Conservation (phyloP, 2,113 vertebrate genomes). For the Megaceryle torquata region DNA sequence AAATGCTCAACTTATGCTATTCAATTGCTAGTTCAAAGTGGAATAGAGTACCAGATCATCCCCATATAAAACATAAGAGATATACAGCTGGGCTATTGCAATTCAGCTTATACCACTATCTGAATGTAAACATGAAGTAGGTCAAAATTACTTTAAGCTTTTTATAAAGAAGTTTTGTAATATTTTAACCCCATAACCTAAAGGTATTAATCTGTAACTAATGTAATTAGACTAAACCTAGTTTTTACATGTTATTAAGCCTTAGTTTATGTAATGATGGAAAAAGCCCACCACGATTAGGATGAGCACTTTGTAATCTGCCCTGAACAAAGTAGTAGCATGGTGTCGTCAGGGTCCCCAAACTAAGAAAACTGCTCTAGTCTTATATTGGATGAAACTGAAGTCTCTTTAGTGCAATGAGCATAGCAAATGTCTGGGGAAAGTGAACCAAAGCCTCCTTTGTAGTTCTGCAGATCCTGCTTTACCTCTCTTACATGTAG, state of each 20-base stretch:
- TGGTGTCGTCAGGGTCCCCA: neutral
- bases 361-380: neutral
- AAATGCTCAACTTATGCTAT: neutral
- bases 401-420: neutral
- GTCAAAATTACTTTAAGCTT: neutral
- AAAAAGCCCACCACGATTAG: neutral
- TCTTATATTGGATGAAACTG: neutral
- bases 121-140: neutral
- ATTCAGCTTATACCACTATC: neutral
- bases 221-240: neutral
- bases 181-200: neutral
- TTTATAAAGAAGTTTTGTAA: neutral
- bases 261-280: neutral
- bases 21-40: neutral
- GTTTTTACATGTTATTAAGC: neutral
- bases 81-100: neutral
- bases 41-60: neutral
- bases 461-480: neutral
- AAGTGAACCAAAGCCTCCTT: neutral
- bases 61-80: neutral
- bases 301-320: neutral
- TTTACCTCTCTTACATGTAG: neutral
- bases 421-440: neutral
- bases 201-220: neutral
- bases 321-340: neutral